These are phyloP conservation scores for Hypotaenidia philippensis DNA, from an alignment of 2,797 vertebrate species.

Conservation along the genomic window DNA sequence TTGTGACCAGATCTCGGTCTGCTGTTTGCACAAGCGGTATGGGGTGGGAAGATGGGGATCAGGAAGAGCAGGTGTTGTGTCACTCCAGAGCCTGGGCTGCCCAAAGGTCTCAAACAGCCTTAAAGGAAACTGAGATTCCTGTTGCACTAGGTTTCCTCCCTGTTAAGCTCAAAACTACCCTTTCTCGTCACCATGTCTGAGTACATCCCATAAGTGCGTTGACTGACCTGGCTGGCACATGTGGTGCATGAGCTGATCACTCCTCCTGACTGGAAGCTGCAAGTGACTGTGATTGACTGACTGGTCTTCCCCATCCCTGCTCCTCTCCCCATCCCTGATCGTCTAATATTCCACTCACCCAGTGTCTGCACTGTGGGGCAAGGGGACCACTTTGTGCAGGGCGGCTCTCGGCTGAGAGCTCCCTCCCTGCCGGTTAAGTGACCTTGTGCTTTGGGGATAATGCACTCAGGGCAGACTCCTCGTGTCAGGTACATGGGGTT, in stretches of 20 bases:
- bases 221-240: not conserved
- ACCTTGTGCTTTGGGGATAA: constrained; percentile 72
- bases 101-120: not conserved
- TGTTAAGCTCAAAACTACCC: not conserved
- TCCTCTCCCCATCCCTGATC: not conserved
- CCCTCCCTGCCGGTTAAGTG: constrained; percentile 50
- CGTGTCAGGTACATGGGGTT: rapidly evolving
- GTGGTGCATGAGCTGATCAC: not conserved
- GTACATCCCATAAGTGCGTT: not conserved
- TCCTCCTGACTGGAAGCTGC: not conserved
- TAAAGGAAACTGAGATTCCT: constrained; percentile 1
- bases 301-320: not conserved
- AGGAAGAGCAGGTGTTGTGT: not conserved
- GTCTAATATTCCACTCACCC: not conserved
- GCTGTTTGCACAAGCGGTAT: rapidly evolving
- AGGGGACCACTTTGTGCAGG: not conserved
- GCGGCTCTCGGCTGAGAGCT: not conserved
- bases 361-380: not conserved
- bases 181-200: not conserved
- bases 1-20: not conserved
- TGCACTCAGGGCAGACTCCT: rapidly evolving
- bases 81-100: not conserved
- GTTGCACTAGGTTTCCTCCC: not conserved
- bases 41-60: constrained; percentile 19
- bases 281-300: not conserved